Conservation (phyloP, 2,113 vertebrate genomes). For the Corapipo altera region DNA sequence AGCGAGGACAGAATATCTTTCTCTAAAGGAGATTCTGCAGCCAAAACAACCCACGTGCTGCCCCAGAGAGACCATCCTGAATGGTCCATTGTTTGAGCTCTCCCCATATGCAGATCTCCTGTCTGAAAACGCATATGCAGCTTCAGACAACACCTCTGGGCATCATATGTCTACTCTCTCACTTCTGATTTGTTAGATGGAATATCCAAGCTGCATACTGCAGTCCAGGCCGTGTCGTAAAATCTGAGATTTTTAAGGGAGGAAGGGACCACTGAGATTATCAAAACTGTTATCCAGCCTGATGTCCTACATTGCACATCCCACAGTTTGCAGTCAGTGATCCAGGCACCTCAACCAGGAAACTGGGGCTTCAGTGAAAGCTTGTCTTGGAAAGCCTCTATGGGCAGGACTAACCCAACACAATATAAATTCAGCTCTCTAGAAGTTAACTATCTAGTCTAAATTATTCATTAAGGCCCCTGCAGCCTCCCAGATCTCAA, state of each 20-base stretch:
- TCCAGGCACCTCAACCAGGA: neutral
- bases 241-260: neutral
- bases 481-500: neutral
- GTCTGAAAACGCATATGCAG: slow-evolving; percentile 54
- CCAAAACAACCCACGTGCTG: neutral
- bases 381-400: neutral
- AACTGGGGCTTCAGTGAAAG: neutral
- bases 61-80: slow-evolving; percentile 41
- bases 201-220: neutral
- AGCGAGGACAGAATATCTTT: slow-evolving; percentile 59
- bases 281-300: neutral
- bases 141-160: slow-evolving; percentile 18
- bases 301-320: neutral
- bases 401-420: neutral
- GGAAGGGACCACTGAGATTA: neutral
- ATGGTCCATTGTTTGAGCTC: slow-evolving; percentile 40
- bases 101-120: slow-evolving; percentile 33
- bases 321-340: neutral
- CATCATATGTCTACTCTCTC: neutral
- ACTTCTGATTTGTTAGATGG: neutral
- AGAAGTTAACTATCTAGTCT: neutral
- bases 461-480: neutral
- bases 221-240: neutral
- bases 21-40: slow-evolving; percentile 42
- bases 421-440: neutral